These are phyloP conservation scores for Oncorhynchus nerka DNA, from an alignment of 2,113 vertebrate genomes.

Conservation along the genomic window DNA sequence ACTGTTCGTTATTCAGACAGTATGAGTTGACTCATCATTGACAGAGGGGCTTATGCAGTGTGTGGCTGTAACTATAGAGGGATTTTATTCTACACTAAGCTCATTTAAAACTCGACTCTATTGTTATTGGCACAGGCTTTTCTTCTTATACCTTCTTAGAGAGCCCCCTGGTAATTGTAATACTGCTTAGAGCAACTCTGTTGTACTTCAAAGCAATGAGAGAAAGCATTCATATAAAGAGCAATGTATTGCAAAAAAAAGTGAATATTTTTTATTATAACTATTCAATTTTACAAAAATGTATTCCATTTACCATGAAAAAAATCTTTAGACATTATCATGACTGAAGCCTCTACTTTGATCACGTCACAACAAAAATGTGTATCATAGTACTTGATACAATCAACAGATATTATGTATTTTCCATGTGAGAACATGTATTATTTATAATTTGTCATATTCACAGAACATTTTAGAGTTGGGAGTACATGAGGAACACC, in stretches of 20 bases:
- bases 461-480: conserved; percentile 4
- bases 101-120: conserved; percentile 33
- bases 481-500: neutral
- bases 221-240: too few relatives aligned
- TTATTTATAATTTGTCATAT: neutral
- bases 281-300: too few relatives aligned
- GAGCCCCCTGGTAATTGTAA: conserved; percentile 34
- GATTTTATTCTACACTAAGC: conserved; percentile 35
- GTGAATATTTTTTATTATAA: too few relatives aligned
- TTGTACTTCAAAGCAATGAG: neutral
- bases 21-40: too few relatives aligned
- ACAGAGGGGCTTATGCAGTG: neutral
- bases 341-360: too few relatives aligned
- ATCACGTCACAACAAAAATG: too few relatives aligned
- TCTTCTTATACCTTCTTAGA: conserved; percentile 26
- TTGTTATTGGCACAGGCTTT: conserved; percentile 39
- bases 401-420: neutral
- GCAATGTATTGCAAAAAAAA: too few relatives aligned
- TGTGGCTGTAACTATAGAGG: conserved; percentile 27
- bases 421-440: conserved; percentile 11
- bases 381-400: neutral
- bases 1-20: neutral
- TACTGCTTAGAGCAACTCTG: conserved; percentile 24
- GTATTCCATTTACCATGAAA: too few relatives aligned
- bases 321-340: too few relatives aligned